These are phyloP conservation scores for Heteromormyrus szaboi DNA, from an alignment of 2,797 vertebrate genomes.

Conservation along the genomic window DNA sequence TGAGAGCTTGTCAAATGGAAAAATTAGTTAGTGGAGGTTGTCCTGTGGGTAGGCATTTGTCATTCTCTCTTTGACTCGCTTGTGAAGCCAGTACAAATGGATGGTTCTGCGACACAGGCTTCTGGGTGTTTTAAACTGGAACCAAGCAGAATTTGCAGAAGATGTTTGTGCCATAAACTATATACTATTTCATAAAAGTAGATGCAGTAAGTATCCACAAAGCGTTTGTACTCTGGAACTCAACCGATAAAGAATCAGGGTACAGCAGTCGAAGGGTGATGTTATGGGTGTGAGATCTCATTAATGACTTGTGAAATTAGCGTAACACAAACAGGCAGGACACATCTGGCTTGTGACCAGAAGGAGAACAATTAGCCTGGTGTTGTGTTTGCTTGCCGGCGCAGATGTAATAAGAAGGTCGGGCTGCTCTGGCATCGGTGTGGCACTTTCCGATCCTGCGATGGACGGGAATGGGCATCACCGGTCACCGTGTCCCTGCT, in stretches of 20 bases:
- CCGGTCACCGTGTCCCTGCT: too few species aligned
- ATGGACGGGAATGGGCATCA: not conserved
- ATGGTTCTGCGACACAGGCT: not conserved
- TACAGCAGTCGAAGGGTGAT: not conserved
- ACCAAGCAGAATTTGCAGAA: not conserved
- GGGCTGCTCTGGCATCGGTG: not conserved
- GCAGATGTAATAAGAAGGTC: not conserved
- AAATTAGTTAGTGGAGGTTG: not conserved
- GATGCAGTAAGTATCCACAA: not conserved
- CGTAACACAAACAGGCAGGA: not conserved
- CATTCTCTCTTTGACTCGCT: not conserved
- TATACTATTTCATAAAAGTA: not conserved
- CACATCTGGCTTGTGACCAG: not conserved
- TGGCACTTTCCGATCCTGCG: not conserved
- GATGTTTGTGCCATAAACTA: not conserved
- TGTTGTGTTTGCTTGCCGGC: not conserved
- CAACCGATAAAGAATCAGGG: not conserved
- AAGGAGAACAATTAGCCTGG: not conserved
- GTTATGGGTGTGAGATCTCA: not conserved
- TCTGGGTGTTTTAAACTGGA: not conserved
- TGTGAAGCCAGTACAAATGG: not conserved
- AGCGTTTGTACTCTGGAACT: not conserved
- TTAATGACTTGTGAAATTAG: not conserved
- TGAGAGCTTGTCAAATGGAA: not conserved
- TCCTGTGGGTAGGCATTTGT: not conserved